Base-by-base conservation (phyloP, 1,140 invertebrate genomes). In the Leptinotarsa lineolata region DNA sequence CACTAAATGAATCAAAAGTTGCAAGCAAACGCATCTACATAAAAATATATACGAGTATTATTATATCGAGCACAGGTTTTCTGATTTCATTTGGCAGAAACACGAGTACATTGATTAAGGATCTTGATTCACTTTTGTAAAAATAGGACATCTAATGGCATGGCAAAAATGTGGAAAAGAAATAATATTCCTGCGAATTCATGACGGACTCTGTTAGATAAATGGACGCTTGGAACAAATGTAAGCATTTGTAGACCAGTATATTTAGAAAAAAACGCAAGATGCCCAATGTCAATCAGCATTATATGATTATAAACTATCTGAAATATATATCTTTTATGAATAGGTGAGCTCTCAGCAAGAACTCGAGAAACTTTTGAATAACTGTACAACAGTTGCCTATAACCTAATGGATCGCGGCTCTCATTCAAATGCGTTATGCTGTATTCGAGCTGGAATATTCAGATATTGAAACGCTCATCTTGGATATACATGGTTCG, bases 21-120 rank as follows among this genome's bases (percentile, higher is more conserved):
- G 79, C 79, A 83, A 83, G 82, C 82, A 81, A 82, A 83, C 79
- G 80, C 81, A 82, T 81, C 80, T 82, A 83, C 82, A 82, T 76
- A 82, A 83, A 69, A 83, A 80, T 80, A 81, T 80, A 81, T 81
- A 81, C 77, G 77, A 79, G 30, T 39, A 39, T 80, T 76, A 78
- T 80, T 74, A 78, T 81, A 68, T 80, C 76, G 74, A 79, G 78
- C 74, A 77, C 77, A 82, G 77, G 75, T 74, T 75, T 76, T 79
- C 71, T 78, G 73, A 75, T 72, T 76, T 77, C 65, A 74, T 68
- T 68, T 72, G 74, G 77, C 78, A 74, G 74, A 76, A 79, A 80
- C 77, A 75, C 74, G 77, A 77, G 74, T 80, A 77, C 74, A 79
- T 75, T 78, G 79, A 75, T 81, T 73, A 77, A 77, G 78, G 75